These are phyloP conservation scores for Clistopyga incitator DNA, from an alignment of 2,888 invertebrate genomes.

Conservation along the genomic window DNA sequence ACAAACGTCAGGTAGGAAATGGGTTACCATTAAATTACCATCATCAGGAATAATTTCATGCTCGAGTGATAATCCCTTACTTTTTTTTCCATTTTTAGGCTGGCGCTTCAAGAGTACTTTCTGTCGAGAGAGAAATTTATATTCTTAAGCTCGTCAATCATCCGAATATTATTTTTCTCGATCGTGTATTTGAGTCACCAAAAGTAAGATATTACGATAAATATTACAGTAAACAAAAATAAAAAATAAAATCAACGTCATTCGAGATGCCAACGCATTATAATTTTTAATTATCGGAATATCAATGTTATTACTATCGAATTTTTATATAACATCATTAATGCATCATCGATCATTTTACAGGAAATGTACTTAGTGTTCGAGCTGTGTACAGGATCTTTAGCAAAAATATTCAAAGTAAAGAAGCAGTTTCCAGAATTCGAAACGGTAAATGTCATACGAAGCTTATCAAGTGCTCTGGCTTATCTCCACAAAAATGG, in stretches of 20 bases:
- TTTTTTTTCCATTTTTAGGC: constrained; percentile 57
- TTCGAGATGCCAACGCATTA: too few relatives aligned
- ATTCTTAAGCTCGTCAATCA: constrained; percentile 86
- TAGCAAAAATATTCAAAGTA: constrained; percentile 82
- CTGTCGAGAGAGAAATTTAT: constrained; percentile 85
- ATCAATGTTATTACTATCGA: too few relatives aligned
- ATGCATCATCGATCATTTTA: not conserved
- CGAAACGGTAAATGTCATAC: constrained; percentile 80
- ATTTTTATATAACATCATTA: not conserved
- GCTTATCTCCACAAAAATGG: constrained; percentile 84
- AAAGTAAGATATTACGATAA: constrained; percentile 71
- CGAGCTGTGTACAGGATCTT: constrained; percentile 85
- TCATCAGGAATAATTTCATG: not conserved
- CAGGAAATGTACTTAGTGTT: constrained; percentile 86
- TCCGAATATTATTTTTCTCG: constrained; percentile 86
- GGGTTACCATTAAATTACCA: not conserved
- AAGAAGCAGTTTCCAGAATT: constrained; percentile 81
- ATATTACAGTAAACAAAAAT: too few relatives aligned
- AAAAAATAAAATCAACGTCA: too few relatives aligned
- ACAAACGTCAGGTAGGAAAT: constrained; percentile 78
- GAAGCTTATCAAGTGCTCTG: constrained; percentile 82
- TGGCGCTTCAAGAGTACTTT: constrained; percentile 77
- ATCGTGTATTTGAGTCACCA: constrained; percentile 85
- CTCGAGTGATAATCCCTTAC: not conserved
- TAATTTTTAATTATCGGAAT: too few relatives aligned